Conservation (phyloP, 2,797 vertebrate genomes). For the Xerus rutilus region DNA sequence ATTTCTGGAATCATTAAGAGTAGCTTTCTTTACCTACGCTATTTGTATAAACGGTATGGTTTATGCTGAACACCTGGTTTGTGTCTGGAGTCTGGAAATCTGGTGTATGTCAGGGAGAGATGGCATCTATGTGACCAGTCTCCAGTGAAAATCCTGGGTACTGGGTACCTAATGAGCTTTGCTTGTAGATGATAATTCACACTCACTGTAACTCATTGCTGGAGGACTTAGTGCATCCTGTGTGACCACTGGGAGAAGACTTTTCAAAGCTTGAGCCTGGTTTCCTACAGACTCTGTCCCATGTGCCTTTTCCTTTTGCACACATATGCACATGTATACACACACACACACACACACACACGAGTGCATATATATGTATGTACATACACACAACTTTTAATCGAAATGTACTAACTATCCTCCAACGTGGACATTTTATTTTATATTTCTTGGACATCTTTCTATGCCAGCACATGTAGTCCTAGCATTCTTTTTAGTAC, state of each 20-base stretch:
- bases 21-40: background rate
- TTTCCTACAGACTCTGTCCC: background rate
- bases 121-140: background rate
- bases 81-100: background rate
- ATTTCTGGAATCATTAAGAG: background rate
- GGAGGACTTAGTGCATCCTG: background rate
- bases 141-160: background rate
- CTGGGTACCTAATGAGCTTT: background rate
- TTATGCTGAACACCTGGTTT: background rate
- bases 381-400: background rate
- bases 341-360: too few species aligned
- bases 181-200: background rate
- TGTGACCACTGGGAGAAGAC: background rate
- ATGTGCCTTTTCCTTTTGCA: background rate
- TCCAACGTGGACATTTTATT: background rate
- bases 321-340: background rate
- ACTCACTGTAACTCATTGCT: background rate
- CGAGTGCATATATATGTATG: background rate
- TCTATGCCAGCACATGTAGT: background rate
- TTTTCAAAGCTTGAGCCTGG: background rate
- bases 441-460: background rate
- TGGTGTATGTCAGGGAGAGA: background rate
- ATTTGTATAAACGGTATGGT: background rate
- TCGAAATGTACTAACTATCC: background rate
- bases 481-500: background rate